phyloP scores from a whole-genome alignment of 2,888 invertebrate species.

The Drosophila ezoana region DNA sequence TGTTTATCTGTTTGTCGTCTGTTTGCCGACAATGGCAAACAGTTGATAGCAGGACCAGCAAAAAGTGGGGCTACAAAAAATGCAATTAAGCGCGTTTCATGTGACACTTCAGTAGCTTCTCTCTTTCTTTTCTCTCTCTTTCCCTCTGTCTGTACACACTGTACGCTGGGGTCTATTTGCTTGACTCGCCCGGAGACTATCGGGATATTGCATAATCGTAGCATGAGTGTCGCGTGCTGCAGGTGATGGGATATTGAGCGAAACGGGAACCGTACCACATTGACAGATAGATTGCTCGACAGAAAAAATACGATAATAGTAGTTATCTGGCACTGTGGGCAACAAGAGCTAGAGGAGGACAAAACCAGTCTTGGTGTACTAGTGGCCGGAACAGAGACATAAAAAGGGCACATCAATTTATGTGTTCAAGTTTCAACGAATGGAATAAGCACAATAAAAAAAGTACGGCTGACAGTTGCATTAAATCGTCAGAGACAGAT shows the following conservation, averaged over 20 bases:
- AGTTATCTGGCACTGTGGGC: constrained; percentile 39
- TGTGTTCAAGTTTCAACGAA: constrained; percentile 3
- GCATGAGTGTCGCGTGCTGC: constrained; percentile 28
- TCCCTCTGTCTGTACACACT: constrained; percentile 1
- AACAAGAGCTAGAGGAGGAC: not conserved
- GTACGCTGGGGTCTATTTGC: constrained; percentile 28
- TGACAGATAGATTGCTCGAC: constrained; percentile 51
- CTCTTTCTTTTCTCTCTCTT: not conserved
- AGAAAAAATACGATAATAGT: constrained; percentile 52
- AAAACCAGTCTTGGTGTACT: not conserved
- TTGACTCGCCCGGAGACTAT: constrained; percentile 10
- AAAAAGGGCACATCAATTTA: constrained; percentile 17
- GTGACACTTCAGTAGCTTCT: constrained; percentile 64
- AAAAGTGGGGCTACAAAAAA: constrained; percentile 56
- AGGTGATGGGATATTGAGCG: constrained; percentile 37
- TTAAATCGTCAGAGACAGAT: not conserved
- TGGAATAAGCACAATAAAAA: constrained; percentile 3
- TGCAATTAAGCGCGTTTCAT: constrained; percentile 75
- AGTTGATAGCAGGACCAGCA: constrained; percentile 32
- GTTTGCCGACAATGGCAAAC: constrained; percentile 15
- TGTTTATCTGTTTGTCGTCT: constrained; percentile 39
- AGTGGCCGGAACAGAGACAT: constrained; percentile 8
- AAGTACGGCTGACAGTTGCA: constrained; percentile 2
- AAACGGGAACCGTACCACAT: constrained; percentile 4
- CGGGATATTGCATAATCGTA: constrained; percentile 30